Evolutionary conservation across 2,113 vertebrate genomes (phyloP).

Genomic region (Microtus pennsylvanicus): DNA sequence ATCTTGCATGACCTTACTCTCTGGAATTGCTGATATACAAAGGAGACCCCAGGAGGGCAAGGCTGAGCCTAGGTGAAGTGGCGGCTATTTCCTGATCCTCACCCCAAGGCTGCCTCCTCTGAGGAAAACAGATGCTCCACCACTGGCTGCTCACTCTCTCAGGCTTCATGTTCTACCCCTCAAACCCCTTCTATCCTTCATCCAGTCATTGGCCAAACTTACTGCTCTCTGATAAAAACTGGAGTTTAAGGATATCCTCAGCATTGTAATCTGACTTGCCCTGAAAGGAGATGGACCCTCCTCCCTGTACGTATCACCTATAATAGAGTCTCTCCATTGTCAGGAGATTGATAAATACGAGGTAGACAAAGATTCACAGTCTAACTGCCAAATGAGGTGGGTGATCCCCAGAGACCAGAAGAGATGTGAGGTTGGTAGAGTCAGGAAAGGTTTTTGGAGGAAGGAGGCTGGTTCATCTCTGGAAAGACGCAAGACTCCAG

Average conservation of each 20-base stretch:
- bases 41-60: not conserved
- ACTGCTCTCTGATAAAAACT: not conserved
- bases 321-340: not conserved
- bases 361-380: not conserved
- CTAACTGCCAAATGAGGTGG: not conserved
- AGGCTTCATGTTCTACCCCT: not conserved
- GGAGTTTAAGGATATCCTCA: not conserved
- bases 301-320: not conserved
- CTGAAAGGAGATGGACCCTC: fast-evolving
- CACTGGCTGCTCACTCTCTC: not conserved
- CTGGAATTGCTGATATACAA: not conserved
- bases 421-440: not conserved
- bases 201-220: not conserved
- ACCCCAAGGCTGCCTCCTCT: not conserved
- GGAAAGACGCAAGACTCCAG: not conserved
- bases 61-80: not conserved
- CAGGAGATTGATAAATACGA: not conserved
- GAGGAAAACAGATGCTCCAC: not conserved
- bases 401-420: not conserved
- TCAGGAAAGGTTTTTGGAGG: not conserved
- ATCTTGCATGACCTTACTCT: not conserved
- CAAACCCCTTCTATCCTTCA: not conserved
- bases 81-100: not conserved
- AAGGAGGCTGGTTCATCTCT: not conserved
- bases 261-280: not conserved